A percentile compares a stretch with the other conserved stretches of the same genome.
Conservation (phyloP, 2,113 vertebrate genomes). For the Ramphastos sulfuratus region DNA sequence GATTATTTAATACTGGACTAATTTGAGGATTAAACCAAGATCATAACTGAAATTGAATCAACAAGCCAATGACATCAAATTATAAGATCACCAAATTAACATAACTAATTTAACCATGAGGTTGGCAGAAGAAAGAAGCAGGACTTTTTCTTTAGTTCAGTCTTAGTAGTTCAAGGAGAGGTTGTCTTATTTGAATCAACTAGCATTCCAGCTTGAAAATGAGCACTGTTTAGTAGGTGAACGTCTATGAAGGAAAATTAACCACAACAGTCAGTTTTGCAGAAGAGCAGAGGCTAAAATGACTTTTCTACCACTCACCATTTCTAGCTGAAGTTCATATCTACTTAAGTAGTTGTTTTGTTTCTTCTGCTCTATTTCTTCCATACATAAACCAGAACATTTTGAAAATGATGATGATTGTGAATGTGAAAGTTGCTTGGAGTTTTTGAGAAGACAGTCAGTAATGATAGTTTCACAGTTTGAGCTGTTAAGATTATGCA, state of each 20-base stretch:
- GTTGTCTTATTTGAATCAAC: background rate
- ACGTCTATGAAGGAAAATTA: background rate
- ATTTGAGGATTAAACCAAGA: background rate
- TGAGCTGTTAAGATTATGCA: background rate
- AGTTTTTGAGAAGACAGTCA: background rate
- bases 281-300: background rate
- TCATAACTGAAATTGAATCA: no score
- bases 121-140: background rate
- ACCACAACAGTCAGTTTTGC: background rate
- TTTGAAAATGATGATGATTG: background rate
- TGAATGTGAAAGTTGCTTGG: background rate
- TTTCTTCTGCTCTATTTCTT: background rate
- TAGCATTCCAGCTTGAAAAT: background rate
- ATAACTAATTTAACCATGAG: background rate
- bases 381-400: background rate
- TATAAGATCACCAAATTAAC: background rate
- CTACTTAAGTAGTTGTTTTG: background rate
- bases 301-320: background rate
- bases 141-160: background rate
- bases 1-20: background rate
- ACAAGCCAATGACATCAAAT: background rate
- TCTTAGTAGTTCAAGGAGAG: background rate
- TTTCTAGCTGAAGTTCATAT: background rate
- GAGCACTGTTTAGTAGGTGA: background rate
- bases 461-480: background rate